Conservation (phyloP, 1,140 invertebrate species). For the Aricia agestis region DNA sequence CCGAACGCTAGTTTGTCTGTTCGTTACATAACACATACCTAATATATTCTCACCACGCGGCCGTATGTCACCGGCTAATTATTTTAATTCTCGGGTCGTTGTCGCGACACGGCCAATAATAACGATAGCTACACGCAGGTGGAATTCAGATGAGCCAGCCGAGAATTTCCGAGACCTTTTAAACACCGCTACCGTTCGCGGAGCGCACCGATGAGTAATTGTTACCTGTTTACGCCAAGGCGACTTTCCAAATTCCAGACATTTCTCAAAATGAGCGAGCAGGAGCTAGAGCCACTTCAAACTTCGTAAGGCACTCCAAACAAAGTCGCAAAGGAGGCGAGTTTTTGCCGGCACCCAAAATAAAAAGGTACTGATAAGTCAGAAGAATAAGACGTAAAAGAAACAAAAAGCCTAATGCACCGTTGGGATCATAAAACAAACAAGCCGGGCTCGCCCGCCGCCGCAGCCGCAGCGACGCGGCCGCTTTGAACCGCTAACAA, state of each 20-base stretch:
- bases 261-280: background rate
- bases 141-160: slow-evolving; percentile 58
- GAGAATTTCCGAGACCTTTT: slow-evolving; percentile 29
- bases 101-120: slow-evolving; percentile 64
- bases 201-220: slow-evolving; percentile 19
- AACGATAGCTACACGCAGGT: slow-evolving; percentile 48
- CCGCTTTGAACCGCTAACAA: slow-evolving; percentile 66
- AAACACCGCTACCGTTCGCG: slow-evolving; percentile 18
- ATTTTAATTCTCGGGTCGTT: slow-evolving; percentile 69
- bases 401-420: slow-evolving; percentile 68
- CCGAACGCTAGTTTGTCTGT: background rate
- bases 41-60: slow-evolving; percentile 50
- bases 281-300: background rate
- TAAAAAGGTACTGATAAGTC: slow-evolving; percentile 51
- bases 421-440: slow-evolving; percentile 73
- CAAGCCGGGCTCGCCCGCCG: slow-evolving; percentile 60
- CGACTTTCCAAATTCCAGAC: background rate
- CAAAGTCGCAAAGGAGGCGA: slow-evolving; percentile 15
- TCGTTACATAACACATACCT: slow-evolving; percentile 31
- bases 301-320: background rate
- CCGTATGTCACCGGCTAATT: slow-evolving; percentile 66
- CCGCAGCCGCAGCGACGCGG: slow-evolving; percentile 55
- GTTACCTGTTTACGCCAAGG: background rate
- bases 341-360: slow-evolving; percentile 33
- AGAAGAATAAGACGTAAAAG: slow-evolving; percentile 59